Evolutionary conservation across 2,888 invertebrate genomes (phyloP), one percentile per base, ranked within the genome.

Genomic region (Syrphus vitripennis): DNA sequence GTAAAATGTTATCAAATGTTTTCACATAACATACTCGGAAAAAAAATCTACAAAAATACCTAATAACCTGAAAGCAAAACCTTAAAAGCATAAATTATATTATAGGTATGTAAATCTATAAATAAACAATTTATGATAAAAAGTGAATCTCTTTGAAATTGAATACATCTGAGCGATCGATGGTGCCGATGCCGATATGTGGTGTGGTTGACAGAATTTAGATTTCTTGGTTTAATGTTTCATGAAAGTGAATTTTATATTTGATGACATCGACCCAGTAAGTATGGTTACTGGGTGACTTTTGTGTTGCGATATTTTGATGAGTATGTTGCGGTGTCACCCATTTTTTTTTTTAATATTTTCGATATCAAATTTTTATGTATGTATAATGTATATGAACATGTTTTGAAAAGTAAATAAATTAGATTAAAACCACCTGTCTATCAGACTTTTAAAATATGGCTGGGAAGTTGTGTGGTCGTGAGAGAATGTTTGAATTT

Each of bases 181-280:
- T 14, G 7, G 14, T 2, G 59, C 10, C 1, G 16, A 7, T 2
- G 40, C n/a, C n/a, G n/a, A n/a, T n/a, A n/a, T n/a, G 6, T 6
- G 42, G 2, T 6, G 31, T 19, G 6, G 19, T 45, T 45, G 7
- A 29, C 9, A 19, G 29, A 29, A 1, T 21, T 14, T 21, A n/a
- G 24, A 34, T 67, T 50, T 67, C 34, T 50, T 16, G 50, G 67
- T 50, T 37, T 50, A 50, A 34, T 67, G 12, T 50, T 67, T 67
- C 67, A 67, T 50, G 67, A 67, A 67, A 67, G 67, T 50, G 67
- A 50, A 29, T 50, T 50, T 50, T 19, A 42, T 37, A 65, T 45
- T 7, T 4, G 29, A 50, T 34, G 48, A 67, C 48, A 67, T 45
- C 65, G 65, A 65, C 65, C 63, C 2, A 67, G 45, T 12, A 14